phyloP scores from a whole-genome alignment of 2,113 vertebrate species.

The Lamprotornis superbus region DNA sequence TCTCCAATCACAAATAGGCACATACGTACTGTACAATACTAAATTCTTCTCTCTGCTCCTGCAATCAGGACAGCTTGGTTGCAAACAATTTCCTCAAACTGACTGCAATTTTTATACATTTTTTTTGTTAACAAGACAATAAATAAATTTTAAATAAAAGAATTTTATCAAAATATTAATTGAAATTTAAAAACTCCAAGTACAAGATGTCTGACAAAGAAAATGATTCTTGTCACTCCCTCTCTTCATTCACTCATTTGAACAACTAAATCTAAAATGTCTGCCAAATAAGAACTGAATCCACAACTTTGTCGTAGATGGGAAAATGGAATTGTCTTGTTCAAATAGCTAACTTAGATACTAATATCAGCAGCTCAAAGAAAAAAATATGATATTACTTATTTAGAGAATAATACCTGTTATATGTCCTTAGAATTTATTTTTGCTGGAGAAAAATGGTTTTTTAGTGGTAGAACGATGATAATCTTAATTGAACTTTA shows the following conservation, averaged over 20 bases:
- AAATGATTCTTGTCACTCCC: not conserved
- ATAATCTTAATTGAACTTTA: not conserved
- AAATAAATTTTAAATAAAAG: not conserved
- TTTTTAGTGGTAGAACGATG: not conserved
- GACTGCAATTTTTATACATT: not conserved
- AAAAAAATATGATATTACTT: not conserved
- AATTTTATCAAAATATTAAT: not conserved
- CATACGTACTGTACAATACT: not conserved
- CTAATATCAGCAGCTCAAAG: not conserved
- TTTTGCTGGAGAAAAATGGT: not conserved
- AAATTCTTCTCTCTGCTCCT: not conserved
- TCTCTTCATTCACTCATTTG: not conserved
- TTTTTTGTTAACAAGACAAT: not conserved
- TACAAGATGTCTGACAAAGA: not conserved
- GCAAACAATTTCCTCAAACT: not conserved
- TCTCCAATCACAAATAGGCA: not conserved
- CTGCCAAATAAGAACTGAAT: not conserved
- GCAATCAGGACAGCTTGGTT: not conserved
- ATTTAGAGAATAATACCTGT: not conserved
- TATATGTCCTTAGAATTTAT: not conserved
- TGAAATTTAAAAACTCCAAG: not conserved
- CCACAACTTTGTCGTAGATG: not conserved
- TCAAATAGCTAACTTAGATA: not conserved
- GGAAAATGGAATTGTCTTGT: not conserved
- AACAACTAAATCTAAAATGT: not conserved